Evolutionary conservation across 1,140 invertebrate genomes (phyloP).

Genomic region (Scaptomyza graminum): DNA sequence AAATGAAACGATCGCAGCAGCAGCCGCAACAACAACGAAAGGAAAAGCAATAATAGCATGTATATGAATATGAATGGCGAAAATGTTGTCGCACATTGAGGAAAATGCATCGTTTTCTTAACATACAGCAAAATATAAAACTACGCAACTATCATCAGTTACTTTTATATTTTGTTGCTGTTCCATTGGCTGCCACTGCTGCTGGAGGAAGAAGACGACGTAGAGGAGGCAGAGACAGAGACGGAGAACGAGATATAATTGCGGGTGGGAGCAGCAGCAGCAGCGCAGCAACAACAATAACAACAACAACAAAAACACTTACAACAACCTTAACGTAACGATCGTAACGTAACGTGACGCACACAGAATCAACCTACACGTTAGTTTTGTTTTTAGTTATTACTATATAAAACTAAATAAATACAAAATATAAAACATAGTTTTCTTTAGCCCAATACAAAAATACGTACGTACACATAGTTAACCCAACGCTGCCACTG

Average conservation of each 20-base stretch:
- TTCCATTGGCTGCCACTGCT: slow-evolving; percentile 63
- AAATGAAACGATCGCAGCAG: slow-evolving; percentile 36
- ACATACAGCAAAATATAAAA: slow-evolving; percentile 83
- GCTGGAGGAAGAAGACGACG: slow-evolving; percentile 65
- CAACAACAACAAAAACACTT: slow-evolving; percentile 16
- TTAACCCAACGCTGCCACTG: slow-evolving; percentile 79
- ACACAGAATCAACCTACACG: slow-evolving; percentile 28
- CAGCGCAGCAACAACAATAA: slow-evolving; percentile 27
- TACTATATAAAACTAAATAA: too few species aligned
- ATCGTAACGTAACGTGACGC: slow-evolving; percentile 49
- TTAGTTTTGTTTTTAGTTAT: slow-evolving; percentile 37
- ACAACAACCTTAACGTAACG: slow-evolving; percentile 48
- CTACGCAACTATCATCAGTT: slow-evolving; percentile 83
- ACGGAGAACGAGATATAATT: slow-evolving; percentile 24
- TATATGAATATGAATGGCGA: slow-evolving; percentile 35
- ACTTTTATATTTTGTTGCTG: slow-evolving; percentile 81
- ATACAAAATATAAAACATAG: slow-evolving; percentile 1
- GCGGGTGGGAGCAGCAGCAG: slow-evolving; percentile 32
- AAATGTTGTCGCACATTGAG: slow-evolving; percentile 71
- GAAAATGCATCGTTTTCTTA: slow-evolving; percentile 83
- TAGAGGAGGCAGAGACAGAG: slow-evolving; percentile 35
- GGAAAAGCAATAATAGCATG: slow-evolving; percentile 7
- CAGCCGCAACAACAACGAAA: slow-evolving; percentile 15
- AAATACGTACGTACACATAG: slow-evolving; percentile 30
- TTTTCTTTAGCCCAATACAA: slow-evolving; percentile 68